A percentile compares a stretch with the other conserved stretches of the same genome.
These are phyloP conservation scores for Geopemphigus sp. DNA, from an alignment of 1,140 invertebrate species.

Conservation along the genomic window DNA sequence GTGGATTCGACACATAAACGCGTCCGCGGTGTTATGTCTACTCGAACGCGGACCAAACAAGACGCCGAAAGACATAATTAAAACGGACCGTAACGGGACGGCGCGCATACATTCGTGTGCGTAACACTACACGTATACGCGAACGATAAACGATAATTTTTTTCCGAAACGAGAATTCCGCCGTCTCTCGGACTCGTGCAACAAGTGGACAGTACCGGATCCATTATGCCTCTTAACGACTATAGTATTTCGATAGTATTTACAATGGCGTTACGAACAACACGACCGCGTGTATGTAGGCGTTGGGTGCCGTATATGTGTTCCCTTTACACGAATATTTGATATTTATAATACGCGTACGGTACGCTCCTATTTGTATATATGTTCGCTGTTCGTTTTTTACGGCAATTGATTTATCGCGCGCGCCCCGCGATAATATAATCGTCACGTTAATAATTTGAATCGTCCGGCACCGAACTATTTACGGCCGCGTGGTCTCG, in stretches of 20 bases:
- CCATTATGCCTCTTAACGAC: constrained; percentile 28
- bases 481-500: too few species aligned
- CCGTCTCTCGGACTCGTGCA: neutral
- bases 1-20: constrained; percentile 1
- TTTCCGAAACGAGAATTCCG: constrained; percentile 1
- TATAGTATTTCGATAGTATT: constrained; percentile 27
- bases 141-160: constrained; percentile 20
- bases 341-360: too few species aligned
- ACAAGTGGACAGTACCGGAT: constrained; percentile 8
- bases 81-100: neutral
- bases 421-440: neutral
- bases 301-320: neutral
- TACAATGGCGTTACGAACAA: constrained; percentile 20
- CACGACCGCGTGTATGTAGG: neutral
- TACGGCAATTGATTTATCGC: neutral
- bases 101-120: neutral
- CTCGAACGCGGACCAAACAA: neutral
- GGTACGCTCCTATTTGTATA: neutral
- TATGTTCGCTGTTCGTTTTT: neutral
- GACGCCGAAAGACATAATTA: constrained; percentile 6
- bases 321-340: neutral
- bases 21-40: too few species aligned
- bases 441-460: neutral
- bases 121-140: neutral
- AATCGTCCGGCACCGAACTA: too few species aligned